These are phyloP conservation scores for Festucalex cinctus DNA, from an alignment of 2,113 vertebrate species.

Conservation along the genomic window DNA sequence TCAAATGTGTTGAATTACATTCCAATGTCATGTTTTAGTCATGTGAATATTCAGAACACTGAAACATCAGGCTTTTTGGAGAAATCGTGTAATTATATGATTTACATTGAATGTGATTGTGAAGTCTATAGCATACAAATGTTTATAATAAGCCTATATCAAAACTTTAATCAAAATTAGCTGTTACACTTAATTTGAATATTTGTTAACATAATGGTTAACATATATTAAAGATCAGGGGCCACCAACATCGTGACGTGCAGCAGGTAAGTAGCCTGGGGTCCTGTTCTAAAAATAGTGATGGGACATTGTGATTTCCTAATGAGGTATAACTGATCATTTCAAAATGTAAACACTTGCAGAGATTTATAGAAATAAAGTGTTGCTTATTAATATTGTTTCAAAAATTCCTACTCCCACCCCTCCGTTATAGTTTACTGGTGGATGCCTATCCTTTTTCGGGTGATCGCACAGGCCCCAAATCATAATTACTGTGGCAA, in stretches of 20 bases:
- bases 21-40: constrained; percentile 12
- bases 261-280: not conserved
- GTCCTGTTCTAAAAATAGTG: not conserved
- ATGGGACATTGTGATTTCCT: not conserved
- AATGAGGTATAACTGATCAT: not conserved
- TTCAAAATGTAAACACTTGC: not conserved
- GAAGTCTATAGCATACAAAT: constrained; percentile 12
- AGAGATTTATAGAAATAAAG: not conserved
- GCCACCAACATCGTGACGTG: not conserved
- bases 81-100: not conserved
- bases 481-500: not conserved
- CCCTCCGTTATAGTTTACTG: no score
- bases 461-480: no score
- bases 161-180: constrained; percentile 12
- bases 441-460: no score
- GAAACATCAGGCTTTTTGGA: constrained; percentile 15
- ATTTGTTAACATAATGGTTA: no score
- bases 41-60: constrained; percentile 5
- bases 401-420: not conserved
- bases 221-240: not conserved
- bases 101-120: constrained; percentile 4
- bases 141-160: constrained; percentile 1
- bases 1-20: constrained; percentile 3
- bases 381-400: not conserved
- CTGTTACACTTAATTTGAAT: not conserved